A percentile compares a stretch with the other conserved stretches of the same genome.
These are phyloP conservation scores for Lota lota DNA, from an alignment of 2,113 vertebrate genomes.

Conservation along the genomic window DNA sequence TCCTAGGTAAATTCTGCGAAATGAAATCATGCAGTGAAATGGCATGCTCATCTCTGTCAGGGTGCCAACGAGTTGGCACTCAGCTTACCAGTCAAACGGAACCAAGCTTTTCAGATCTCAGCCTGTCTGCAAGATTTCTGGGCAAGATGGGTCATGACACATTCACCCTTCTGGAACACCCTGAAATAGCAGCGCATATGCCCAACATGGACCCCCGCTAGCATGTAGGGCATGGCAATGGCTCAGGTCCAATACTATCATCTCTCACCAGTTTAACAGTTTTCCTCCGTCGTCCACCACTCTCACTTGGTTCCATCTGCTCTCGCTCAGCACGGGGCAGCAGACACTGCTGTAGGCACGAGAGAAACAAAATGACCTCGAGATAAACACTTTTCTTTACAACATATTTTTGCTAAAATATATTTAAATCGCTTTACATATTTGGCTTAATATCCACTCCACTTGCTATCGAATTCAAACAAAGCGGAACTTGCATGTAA, in stretches of 20 bases:
- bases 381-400: no score
- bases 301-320: constrained; percentile 62
- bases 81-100: constrained; percentile 21
- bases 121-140: constrained; percentile 24
- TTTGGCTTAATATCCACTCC: no score
- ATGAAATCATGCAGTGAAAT: constrained; percentile 1
- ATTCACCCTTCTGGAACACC: constrained; percentile 28
- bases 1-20: no score
- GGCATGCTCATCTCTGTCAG: constrained; percentile 1
- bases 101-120: constrained; percentile 22
- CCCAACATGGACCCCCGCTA: constrained; percentile 28
- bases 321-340: constrained; percentile 40
- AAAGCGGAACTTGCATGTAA: no score
- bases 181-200: constrained; percentile 64
- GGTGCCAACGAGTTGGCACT: constrained; percentile 5
- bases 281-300: constrained; percentile 42
- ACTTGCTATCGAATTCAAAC: no score
- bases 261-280: constrained; percentile 30
- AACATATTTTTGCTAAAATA: no score
- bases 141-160: constrained; percentile 48
- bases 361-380: not conserved
- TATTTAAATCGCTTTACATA: no score
- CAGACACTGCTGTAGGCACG: constrained; percentile 28
- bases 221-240: constrained; percentile 26
- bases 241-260: constrained; percentile 33